Conservation (phyloP, 1,140 invertebrate genomes). For the Drosophila suzukii region DNA sequence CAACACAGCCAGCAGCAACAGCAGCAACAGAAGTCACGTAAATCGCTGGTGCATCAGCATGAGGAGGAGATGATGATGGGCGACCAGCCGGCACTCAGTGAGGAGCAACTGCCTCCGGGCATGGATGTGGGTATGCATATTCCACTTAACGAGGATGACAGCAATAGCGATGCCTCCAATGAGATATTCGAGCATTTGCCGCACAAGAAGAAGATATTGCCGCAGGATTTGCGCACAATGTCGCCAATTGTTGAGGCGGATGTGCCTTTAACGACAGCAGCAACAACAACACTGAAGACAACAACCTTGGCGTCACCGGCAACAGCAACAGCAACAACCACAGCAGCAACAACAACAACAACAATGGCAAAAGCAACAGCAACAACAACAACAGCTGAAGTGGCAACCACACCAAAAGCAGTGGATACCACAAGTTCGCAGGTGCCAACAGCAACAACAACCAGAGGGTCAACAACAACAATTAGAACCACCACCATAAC, state of each 20-base stretch:
- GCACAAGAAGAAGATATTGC: slow-evolving; percentile 74
- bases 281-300: slow-evolving; percentile 7
- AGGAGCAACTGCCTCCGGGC: slow-evolving; percentile 43
- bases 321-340: slow-evolving; percentile 9
- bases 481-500: slow-evolving; percentile 6
- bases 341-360: background rate
- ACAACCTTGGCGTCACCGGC: slow-evolving; percentile 17
- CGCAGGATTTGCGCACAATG: slow-evolving; percentile 71
- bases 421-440: slow-evolving; percentile 6
- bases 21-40: slow-evolving; percentile 22
- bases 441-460: slow-evolving; percentile 18
- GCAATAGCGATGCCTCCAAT: slow-evolving; percentile 69
- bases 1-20: slow-evolving; percentile 26
- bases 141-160: slow-evolving; percentile 26
- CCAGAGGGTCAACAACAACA: slow-evolving; percentile 3
- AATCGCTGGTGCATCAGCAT: slow-evolving; percentile 11
- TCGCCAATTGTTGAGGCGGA: slow-evolving; percentile 47
- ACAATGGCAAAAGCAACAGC: background rate
- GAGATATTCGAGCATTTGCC: slow-evolving; percentile 77
- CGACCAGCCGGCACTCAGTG: slow-evolving; percentile 71
- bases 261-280: background rate
- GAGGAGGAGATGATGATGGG: slow-evolving; percentile 82
- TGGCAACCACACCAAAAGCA: slow-evolving; percentile 5
- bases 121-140: slow-evolving; percentile 6
- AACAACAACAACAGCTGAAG: background rate